These are phyloP conservation scores for Hypolimnas misippus DNA, from an alignment of 2,888 invertebrate genomes.

Conservation along the genomic window DNA sequence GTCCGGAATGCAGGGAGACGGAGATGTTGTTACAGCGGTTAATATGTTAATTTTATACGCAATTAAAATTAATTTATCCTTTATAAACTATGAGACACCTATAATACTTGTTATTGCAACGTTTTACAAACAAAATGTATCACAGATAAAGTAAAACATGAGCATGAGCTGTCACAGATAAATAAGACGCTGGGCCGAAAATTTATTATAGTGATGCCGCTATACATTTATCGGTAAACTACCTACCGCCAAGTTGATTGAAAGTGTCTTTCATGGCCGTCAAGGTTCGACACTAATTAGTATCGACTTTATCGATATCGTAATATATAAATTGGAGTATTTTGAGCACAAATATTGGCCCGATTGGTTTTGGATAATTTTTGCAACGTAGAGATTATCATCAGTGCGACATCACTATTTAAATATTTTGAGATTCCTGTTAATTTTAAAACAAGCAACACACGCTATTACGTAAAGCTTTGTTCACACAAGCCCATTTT, in stretches of 20 bases:
- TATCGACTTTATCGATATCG: too few species aligned
- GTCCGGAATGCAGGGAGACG: conserved; percentile 72
- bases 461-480: neutral
- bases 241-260: too few species aligned
- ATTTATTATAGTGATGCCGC: neutral
- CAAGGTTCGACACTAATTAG: too few species aligned
- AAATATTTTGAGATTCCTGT: conserved; percentile 3
- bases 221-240: too few species aligned
- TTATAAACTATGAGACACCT: conserved; percentile 28
- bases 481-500: too few species aligned
- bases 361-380: too few species aligned
- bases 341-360: too few species aligned
- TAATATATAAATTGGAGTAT: too few species aligned
- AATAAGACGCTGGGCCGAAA: conserved; percentile 22
- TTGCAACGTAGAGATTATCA: too few species aligned
- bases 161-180: conserved; percentile 54
- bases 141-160: conserved; percentile 74
- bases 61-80: conserved; percentile 31
- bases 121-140: conserved; percentile 75
- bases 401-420: neutral
- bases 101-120: conserved; percentile 70
- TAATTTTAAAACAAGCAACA: conserved; percentile 5
- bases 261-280: too few species aligned
- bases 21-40: conserved; percentile 66
- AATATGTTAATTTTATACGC: conserved; percentile 52